Conservation (phyloP, 2,113 vertebrate species). For the Melanerpes aurifrons region DNA sequence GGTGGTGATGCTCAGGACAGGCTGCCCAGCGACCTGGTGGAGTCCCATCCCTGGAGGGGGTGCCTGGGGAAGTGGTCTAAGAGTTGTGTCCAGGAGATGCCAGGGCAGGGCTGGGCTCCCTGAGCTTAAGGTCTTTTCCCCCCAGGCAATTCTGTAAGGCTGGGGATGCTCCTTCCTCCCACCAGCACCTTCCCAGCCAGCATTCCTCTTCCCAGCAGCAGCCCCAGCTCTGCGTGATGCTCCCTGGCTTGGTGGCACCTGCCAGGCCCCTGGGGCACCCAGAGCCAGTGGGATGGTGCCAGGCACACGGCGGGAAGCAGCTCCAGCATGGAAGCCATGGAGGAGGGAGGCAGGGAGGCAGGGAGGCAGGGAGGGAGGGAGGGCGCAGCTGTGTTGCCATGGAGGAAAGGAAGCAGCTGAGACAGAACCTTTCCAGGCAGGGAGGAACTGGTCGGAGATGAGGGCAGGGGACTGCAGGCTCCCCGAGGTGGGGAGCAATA, state of each 20-base stretch:
- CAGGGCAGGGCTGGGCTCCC: too few species aligned
- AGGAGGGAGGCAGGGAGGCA: neutral
- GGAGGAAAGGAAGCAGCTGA: slow-evolving; percentile 56
- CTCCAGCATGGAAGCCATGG: neutral
- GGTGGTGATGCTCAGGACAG: too few species aligned
- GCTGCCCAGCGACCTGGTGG: too few species aligned
- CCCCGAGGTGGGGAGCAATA: neutral
- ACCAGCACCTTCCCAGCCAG: neutral
- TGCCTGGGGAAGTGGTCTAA: too few species aligned
- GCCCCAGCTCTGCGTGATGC: fast-evolving
- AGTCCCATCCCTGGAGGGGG: too few species aligned
- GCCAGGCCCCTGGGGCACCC: neutral
- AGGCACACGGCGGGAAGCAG: neutral
- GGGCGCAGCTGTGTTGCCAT: slow-evolving; percentile 55
- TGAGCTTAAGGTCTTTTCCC: too few species aligned
- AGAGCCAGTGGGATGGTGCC: fast-evolving
- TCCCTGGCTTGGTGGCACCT: neutral
- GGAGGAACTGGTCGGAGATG: neutral
- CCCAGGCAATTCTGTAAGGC: neutral
- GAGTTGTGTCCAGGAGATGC: too few species aligned
- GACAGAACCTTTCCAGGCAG: slow-evolving; percentile 4
- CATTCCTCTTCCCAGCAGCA: fast-evolving
- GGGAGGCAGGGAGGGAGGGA: neutral
- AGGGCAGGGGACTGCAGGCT: neutral
- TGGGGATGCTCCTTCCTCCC: neutral